Evolutionary conservation across 2,888 invertebrate species (phyloP).

Genomic region (Hypena proboscidalis): DNA sequence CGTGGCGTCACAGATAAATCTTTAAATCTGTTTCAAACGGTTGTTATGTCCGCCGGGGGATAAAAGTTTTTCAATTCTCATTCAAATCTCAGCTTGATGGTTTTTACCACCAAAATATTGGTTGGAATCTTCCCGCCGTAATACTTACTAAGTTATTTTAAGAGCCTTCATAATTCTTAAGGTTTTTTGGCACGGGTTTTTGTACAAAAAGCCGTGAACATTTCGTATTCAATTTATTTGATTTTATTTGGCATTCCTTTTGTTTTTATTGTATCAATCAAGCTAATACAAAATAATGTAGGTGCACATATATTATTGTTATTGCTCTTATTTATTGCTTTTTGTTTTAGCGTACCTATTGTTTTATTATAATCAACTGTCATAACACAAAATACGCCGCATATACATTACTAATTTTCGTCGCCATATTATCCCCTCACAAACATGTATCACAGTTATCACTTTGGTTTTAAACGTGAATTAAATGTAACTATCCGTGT

Average conservation of each 20-base stretch:
- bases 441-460: no score
- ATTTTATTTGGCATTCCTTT: neutral
- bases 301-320: no score
- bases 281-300: no score
- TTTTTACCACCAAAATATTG: slow-evolving; percentile 62
- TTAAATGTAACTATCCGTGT: no score
- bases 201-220: neutral
- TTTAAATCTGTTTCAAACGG: slow-evolving; percentile 52
- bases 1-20: slow-evolving; percentile 44
- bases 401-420: no score
- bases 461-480: no score
- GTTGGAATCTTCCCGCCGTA: slow-evolving; percentile 43
- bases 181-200: slow-evolving; percentile 2
- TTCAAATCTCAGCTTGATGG: slow-evolving; percentile 62
- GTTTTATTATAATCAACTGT: no score
- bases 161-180: slow-evolving; percentile 24
- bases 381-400: no score
- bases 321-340: no score
- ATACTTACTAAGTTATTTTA: slow-evolving; percentile 44
- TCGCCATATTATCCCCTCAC: no score
- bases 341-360: no score
- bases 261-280: neutral
- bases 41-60: slow-evolving; percentile 58
- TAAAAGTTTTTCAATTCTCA: slow-evolving; percentile 79
- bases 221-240: neutral